A percentile compares a stretch with the other conserved stretches of the same genome.
Conservation (phyloP, 1,140 invertebrate species). For the Pseudoatta argentina region DNA sequence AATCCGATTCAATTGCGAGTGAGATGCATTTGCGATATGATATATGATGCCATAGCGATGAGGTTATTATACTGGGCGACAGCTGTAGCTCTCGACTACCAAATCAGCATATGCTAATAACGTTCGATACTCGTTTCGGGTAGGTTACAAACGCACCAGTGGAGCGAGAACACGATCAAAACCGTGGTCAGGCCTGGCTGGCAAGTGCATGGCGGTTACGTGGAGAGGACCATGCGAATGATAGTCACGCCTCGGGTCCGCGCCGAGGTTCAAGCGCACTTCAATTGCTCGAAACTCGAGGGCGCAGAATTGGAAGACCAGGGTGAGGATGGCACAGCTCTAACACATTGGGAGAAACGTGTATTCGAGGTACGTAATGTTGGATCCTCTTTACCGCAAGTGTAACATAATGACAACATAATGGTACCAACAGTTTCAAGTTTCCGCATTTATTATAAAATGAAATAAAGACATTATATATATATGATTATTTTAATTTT, state of each 20-base stretch:
- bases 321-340: constrained; percentile 97
- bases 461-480: neutral
- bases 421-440: neutral
- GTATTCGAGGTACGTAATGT: constrained; percentile 94
- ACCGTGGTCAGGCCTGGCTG: constrained; percentile 93
- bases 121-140: constrained; percentile 40
- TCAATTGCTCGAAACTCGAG: constrained; percentile 95
- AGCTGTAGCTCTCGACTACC: neutral
- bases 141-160: constrained; percentile 96
- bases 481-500: neutral
- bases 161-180: constrained; percentile 96
- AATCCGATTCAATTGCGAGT: neutral
- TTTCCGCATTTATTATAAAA: neutral
- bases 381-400: neutral
- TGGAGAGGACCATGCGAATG: constrained; percentile 93
- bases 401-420: neutral
- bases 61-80: constrained; percentile 27
- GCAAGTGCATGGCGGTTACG: constrained; percentile 93
- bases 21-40: neutral
- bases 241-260: constrained; percentile 97
- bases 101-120: constrained; percentile 56
- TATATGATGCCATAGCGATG: neutral
- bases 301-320: constrained; percentile 99
- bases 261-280: constrained; percentile 95
- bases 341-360: constrained; percentile 99